Conservation (phyloP, 2,888 invertebrate species). For the Aphrophora alni region DNA sequence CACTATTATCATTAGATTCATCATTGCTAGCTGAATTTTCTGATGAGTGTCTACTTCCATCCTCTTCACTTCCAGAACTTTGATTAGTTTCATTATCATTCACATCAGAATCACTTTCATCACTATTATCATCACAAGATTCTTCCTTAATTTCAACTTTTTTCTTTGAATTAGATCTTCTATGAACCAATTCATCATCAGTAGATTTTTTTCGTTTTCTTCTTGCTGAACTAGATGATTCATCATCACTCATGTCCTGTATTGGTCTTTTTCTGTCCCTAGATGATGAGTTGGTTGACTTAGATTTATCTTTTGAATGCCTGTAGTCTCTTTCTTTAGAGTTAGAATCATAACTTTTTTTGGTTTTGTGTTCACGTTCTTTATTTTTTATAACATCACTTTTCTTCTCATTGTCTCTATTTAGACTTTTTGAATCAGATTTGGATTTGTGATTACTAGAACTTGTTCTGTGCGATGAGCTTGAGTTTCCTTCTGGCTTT, state of each 20-base stretch:
- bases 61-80: conserved; percentile 43
- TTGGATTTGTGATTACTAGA: background rate
- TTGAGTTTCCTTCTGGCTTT: conserved; percentile 23
- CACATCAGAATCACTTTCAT: conserved; percentile 43
- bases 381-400: conserved; percentile 13
- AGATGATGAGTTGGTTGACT: background rate
- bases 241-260: conserved; percentile 13
- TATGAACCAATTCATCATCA: conserved; percentile 1
- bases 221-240: background rate
- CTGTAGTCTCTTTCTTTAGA: conserved; percentile 15
- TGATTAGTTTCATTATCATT: conserved; percentile 42
- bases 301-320: background rate
- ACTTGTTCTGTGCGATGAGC: conserved; percentile 9
- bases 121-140: conserved; percentile 33
- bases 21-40: conserved; percentile 11
- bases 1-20: conserved; percentile 26
- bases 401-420: background rate
- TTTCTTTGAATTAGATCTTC: conserved; percentile 36
- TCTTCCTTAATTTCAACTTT: conserved; percentile 37
- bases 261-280: background rate
- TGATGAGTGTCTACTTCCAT: conserved; percentile 40
- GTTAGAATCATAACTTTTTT: background rate
- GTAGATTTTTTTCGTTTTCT: conserved; percentile 24
- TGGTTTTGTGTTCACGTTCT: background rate
- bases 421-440: background rate